A percentile compares a stretch with the other conserved stretches of the same genome.
Evolutionary conservation across 2,888 invertebrate genomes (phyloP).

Genomic region (Ornithoptera alexandrae): DNA sequence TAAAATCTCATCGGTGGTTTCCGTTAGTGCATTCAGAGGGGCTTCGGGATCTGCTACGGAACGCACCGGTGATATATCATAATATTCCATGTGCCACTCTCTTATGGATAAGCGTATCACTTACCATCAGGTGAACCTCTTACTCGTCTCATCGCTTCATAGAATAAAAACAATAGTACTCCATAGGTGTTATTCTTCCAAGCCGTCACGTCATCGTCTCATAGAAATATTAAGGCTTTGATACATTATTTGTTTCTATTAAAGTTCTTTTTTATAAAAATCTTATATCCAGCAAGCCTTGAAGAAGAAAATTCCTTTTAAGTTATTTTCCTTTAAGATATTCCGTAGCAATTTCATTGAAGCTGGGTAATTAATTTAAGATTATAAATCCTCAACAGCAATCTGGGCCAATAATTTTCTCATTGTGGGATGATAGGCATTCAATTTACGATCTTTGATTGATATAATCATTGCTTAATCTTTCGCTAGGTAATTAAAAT

Average conservation of each 20-base stretch:
- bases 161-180: too few relatives aligned
- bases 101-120: too few relatives aligned
- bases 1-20: too few relatives aligned
- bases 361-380: slow-evolving; percentile 24
- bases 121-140: too few relatives aligned
- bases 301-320: slow-evolving; percentile 13
- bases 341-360: slow-evolving; percentile 11
- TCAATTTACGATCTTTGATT: slow-evolving; percentile 13
- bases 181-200: too few relatives aligned
- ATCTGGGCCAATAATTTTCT: slow-evolving; percentile 17
- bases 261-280: background rate
- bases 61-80: too few relatives aligned
- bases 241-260: background rate
- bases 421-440: slow-evolving; percentile 8
- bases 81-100: too few relatives aligned
- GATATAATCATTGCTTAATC: background rate
- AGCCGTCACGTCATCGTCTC: background rate
- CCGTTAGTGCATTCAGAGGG: too few relatives aligned
- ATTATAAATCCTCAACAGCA: slow-evolving; percentile 17
- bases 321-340: slow-evolving; percentile 21
- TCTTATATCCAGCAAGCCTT: background rate
- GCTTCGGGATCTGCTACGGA: too few relatives aligned
- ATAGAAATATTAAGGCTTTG: background rate
- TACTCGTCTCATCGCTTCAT: too few relatives aligned
- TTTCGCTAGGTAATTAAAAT: background rate